Evolutionary conservation across 1,140 invertebrate genomes (phyloP), one percentile per base, ranked within the genome.

Genomic region (Drosophila nebulosa): DNA sequence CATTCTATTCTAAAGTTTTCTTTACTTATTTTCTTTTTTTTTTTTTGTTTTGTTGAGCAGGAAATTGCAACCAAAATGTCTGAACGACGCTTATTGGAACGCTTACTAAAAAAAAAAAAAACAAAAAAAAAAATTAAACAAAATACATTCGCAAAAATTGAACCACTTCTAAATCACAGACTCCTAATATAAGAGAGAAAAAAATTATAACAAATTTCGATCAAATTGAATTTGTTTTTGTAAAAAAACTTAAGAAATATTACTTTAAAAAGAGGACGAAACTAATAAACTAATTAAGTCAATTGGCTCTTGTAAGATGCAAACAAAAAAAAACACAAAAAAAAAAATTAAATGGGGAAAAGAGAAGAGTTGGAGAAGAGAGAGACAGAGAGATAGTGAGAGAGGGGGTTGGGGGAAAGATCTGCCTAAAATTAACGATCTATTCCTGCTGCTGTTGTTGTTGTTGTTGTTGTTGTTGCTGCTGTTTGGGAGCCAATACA

Each of bases 141-240:
- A 77, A 74, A 70, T 68, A 67, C 55, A 61, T 75, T 57, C 70
- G 69, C 76, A 73, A 78, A 73, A 78, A 71, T 79, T 88, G 64
- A 83, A 88, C 69, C 84, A 88, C 84, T 79, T 89, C 76, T 89
- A 89, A 88, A 89, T 89, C 84, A 89, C 84, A 89, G 84, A 73
- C 79, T 89, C 86, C 84, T 89, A 89, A 83, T 78, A 89, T 89
- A 89, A 77, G 66, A 83, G 61, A 84, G 74, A 77, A 69, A 74
- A 64, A 74, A 69, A 69, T 69, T 46, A 46, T 46, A 46, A 68
- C 65, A 76, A 85, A 85, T 79, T 83, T 83, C 36, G 80, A 72
- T 36, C 24, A 67, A 79, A 77, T 68, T 72, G 39, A 74, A 63
- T 61, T 61, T 36, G 58, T 63, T 74, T 50, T 32, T 32, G n/a